Evolutionary conservation across 2,888 invertebrate genomes (phyloP), one percentile per base, ranked within the genome.

Genomic region (Tetragnatha montana): DNA sequence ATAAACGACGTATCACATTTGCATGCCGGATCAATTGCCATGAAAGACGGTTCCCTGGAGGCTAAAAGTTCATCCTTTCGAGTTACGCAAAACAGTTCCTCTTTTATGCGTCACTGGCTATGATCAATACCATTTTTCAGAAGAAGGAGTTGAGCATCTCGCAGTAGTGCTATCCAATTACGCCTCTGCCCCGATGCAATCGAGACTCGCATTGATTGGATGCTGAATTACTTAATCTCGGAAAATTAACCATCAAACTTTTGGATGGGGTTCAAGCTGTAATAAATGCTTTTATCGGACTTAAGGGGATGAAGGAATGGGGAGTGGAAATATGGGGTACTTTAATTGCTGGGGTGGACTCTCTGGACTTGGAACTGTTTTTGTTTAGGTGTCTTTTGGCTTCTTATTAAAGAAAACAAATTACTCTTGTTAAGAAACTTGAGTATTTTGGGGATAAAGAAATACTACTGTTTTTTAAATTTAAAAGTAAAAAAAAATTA

Each of bases 1-100:
- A 79, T 79, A 85, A 85, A 78, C 78, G 79, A 49, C 83, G 83
- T 80, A 79, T 83, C 83, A 83, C 88, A 83, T 83, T 83, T 84
- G 74, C 83, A 88, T 80, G 82, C 79, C 74, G 84, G 88, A 83
- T 80, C 69, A 83, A 88, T 88, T 88, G 79, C 74, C 35, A 79
- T 60, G 22, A 76, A 82, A 70, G 69, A 85, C 10, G 78, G 60
- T 69, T 80, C 83, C 73, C 69, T 8, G 79, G 81, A 78, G 80
- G 80, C 83, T 88, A 81, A 83, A 60, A 80, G 74, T 78, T 78
- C 83, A 88, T 74, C 71, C 68, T 69, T 80, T 17, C 74, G 47
- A 81, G 22, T 47, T 50, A 60, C 60, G 50, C 75, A 81, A 84
- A 78, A 78, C 51, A 70, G 84, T 84, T 35, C 75, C 49, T 35